These are phyloP conservation scores for Hymenopus coronatus DNA, from an alignment of 2,888 invertebrate species.

Conservation along the genomic window DNA sequence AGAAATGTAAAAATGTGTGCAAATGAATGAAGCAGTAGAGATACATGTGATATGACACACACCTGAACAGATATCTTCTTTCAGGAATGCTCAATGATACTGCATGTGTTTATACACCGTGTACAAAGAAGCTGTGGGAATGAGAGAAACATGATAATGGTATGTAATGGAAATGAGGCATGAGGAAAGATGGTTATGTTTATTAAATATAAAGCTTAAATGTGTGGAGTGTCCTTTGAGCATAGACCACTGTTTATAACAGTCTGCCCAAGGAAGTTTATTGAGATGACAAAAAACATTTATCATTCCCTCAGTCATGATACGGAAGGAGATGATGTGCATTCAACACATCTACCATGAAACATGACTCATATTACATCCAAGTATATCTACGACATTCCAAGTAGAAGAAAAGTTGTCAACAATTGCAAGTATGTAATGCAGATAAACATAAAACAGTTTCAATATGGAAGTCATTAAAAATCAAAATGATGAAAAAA, in stretches of 20 bases:
- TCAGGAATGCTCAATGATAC: background rate
- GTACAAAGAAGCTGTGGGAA: background rate
- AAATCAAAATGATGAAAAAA: background rate
- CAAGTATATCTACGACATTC: conserved; percentile 10
- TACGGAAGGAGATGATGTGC: background rate
- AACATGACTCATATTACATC: conserved; percentile 6
- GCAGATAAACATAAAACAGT: background rate
- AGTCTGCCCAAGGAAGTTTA: background rate
- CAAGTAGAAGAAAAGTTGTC: background rate
- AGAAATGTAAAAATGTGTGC: background rate
- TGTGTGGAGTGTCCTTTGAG: background rate
- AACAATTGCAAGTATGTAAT: background rate
- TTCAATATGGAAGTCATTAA: background rate
- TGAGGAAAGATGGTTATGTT: background rate
- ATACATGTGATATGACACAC: background rate
- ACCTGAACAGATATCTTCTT: background rate
- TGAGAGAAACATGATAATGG: background rate
- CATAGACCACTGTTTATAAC: background rate
- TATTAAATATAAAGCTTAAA: background rate
- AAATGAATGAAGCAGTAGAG: background rate
- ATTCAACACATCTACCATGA: conserved; percentile 1
- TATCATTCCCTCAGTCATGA: background rate
- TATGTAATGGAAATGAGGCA: background rate
- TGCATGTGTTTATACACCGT: background rate
- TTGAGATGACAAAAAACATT: background rate